These are phyloP conservation scores for Meloidogyne floridensis DNA, from an alignment of 1,140 invertebrate species.

Conservation along the genomic window DNA sequence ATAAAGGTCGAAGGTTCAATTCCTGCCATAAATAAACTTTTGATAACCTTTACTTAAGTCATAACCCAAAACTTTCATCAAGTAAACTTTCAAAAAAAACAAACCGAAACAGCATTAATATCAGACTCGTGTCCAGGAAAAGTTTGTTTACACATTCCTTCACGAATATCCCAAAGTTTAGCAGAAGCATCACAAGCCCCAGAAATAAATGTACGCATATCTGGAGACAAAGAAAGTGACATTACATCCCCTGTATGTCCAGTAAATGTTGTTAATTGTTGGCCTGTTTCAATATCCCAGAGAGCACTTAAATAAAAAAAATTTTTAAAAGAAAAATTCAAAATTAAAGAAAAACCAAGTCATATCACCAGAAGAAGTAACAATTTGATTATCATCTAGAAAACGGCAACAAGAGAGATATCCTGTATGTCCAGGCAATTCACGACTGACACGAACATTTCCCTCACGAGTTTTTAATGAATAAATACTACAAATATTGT, in stretches of 20 bases:
- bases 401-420: constrained; percentile 97
- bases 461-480: constrained; percentile 93
- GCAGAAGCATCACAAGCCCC: constrained; percentile 96
- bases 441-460: constrained; percentile 89
- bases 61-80: too few relatives aligned
- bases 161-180: constrained; percentile 95
- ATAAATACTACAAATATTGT: constrained; percentile 98
- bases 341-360: constrained; percentile 78
- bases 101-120: constrained; percentile 94
- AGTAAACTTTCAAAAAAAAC: constrained; percentile 42
- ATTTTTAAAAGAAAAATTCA: background rate
- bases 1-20: too few relatives aligned
- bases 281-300: constrained; percentile 97
- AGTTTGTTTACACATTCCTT: constrained; percentile 94
- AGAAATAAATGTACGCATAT: constrained; percentile 93
- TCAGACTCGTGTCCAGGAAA: constrained; percentile 97
- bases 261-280: constrained; percentile 92
- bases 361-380: constrained; percentile 96
- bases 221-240: constrained; percentile 90
- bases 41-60: too few relatives aligned
- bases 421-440: constrained; percentile 93
- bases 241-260: constrained; percentile 98
- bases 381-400: constrained; percentile 97
- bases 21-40: too few relatives aligned
- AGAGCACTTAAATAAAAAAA: constrained; percentile 76